Conservation (phyloP, 2,797 vertebrate genomes). For the Alouatta caraya region DNA sequence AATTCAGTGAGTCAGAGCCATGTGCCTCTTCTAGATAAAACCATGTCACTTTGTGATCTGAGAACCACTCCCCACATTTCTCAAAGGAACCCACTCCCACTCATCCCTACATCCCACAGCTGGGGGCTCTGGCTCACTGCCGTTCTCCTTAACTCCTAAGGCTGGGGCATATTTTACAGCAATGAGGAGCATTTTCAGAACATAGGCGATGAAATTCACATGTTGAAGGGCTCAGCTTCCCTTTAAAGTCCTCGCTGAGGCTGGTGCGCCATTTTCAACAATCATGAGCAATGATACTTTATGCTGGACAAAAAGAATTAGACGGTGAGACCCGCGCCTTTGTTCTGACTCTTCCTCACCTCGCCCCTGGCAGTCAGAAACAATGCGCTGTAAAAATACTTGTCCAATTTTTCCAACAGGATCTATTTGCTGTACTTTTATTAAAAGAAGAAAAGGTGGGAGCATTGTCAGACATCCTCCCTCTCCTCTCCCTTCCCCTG, state of each 20-base stretch:
- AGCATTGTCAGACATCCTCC: neutral
- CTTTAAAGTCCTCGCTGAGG: neutral
- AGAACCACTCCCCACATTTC: neutral
- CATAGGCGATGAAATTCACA: neutral
- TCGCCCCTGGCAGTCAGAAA: neutral
- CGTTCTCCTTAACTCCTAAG: conserved; percentile 20
- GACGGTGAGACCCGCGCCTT: neutral
- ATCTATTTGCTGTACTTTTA: conserved; percentile 46
- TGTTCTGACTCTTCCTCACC: neutral
- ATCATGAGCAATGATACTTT: conserved; percentile 18
- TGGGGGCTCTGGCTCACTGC: neutral
- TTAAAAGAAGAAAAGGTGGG: conserved; percentile 36
- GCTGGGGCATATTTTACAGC: neutral
- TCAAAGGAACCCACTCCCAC: neutral
- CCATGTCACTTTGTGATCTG: neutral
- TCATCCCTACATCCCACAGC: accelerated
- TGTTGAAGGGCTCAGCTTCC: neutral
- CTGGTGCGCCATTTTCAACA: conserved; percentile 37
- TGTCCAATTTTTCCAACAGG: conserved; percentile 60
- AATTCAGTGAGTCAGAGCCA: neutral
- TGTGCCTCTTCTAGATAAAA: neutral
- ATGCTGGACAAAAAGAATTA: neutral
- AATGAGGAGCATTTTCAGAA: conserved; percentile 43
- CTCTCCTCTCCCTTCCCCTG: neutral
- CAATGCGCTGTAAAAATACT: neutral